These are phyloP conservation scores for Himantopus leucocephalus DNA, from an alignment of 2,113 vertebrate genomes.

Conservation along the genomic window DNA sequence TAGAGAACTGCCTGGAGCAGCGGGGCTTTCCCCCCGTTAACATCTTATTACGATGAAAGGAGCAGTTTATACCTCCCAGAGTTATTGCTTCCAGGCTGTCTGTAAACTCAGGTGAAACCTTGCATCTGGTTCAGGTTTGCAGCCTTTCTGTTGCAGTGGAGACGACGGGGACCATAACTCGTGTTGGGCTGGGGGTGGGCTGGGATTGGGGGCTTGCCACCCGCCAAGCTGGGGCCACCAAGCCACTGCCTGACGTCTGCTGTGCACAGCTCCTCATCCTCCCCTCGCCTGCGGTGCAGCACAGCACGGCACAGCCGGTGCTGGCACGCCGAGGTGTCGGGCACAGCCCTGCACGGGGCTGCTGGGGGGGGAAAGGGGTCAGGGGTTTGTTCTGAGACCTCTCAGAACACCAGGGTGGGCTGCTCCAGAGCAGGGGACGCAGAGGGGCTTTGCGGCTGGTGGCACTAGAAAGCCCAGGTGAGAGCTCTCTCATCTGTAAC, in stretches of 20 bases:
- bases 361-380: not conserved
- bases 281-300: rapidly evolving
- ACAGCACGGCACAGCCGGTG: rapidly evolving
- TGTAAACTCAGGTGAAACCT: conserved; percentile 23
- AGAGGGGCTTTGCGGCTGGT: not conserved
- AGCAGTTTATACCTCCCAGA: not conserved
- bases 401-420: not conserved
- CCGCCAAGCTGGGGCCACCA: not conserved
- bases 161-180: not conserved
- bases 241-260: not conserved
- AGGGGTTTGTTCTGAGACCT: not conserved
- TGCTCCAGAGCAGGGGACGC: not conserved
- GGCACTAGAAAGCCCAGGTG: not conserved
- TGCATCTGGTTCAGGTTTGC: conserved; percentile 43
- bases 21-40: conserved; percentile 19
- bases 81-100: conserved; percentile 54
- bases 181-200: not conserved
- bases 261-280: not conserved
- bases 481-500: not conserved
- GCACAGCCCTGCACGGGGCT: rapidly evolving
- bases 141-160: not conserved
- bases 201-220: not conserved
- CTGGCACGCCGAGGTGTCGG: rapidly evolving
- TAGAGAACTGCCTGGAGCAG: not conserved
- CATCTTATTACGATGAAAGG: conserved; percentile 44